Base-by-base conservation (phyloP, 2,797 vertebrate species). In the Pelodytes ibericus region DNA sequence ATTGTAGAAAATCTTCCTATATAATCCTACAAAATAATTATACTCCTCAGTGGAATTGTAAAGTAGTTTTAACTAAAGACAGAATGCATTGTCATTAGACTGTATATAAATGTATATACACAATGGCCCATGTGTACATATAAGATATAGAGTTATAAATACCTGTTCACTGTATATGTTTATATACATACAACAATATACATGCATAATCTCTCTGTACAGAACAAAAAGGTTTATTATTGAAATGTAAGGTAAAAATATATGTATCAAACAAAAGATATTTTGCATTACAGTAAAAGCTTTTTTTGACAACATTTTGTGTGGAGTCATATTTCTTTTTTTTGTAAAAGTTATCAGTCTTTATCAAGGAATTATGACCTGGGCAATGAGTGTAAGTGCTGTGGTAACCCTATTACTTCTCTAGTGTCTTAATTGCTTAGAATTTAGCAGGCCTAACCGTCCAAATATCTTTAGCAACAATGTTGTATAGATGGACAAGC, bases 221-320 rank as follows among this genome's bases (percentile, higher is more conserved):
- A 88, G 86, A 86, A 83, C 81, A 31, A 61, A 67, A 53, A 83
- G 83, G 82, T 84, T 84, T 84, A 84, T 81, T 86, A 82, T 81
- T 83, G 82, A 84, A 85, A 86, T 83, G 82, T 80, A 82, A 85
- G 74, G 66, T 67, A 71, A 47, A 79, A 78, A 84, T 83, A 87
- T 76, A 86, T 86, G 83, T 87, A 85, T 80, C 87, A 86, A 84
- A 85, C 82, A 86, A 83, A 86, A 84, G 83, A 84, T 88, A 88
- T 87, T 88, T 88, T 88, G 84, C 87, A 87, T 87, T 85, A 81
- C 82, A 88, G 86, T 86, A 87, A 88, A 88, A 80, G 83, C 81
- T 86, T 88, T 78, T 88, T 86, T 36, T 36, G 33, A 5, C 33
- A 36, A 11, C 33, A 36, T 36, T 36, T 36, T 36, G 33, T 1